Conservation (phyloP, 2,888 invertebrate genomes). For the Hydrotaea cyrtoneurina region DNA sequence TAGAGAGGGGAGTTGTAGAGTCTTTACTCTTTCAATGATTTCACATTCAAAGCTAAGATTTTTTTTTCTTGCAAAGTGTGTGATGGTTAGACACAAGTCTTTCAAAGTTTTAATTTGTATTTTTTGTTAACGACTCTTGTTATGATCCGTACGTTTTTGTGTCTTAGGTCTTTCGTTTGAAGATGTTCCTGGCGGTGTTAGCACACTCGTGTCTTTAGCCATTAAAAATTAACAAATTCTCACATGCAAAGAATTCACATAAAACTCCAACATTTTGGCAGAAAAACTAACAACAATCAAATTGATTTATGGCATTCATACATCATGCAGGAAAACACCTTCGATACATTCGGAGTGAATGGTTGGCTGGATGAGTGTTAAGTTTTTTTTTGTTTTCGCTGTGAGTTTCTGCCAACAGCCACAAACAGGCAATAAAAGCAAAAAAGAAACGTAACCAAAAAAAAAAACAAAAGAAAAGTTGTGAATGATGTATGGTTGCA, state of each 20-base stretch:
- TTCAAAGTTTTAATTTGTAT: no score
- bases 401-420: background rate
- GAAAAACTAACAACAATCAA: background rate
- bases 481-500: conserved; percentile 33
- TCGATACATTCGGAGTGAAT: background rate
- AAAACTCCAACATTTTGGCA: background rate
- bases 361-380: background rate
- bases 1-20: background rate
- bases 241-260: conserved; percentile 7
- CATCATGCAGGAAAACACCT: conserved; percentile 6
- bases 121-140: no score
- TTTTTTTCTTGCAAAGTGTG: no score
- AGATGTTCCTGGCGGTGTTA: no score
- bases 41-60: no score
- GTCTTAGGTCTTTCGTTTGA: no score
- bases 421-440: background rate
- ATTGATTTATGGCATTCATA: conserved; percentile 22
- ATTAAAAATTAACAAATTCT: background rate
- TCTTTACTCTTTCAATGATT: background rate
- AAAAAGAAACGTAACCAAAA: background rate
- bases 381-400: background rate
- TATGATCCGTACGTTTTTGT: no score
- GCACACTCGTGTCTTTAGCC: no score
- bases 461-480: background rate
- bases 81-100: no score